Conservation (phyloP, 2,113 vertebrate species). For the Rana temporaria region DNA sequence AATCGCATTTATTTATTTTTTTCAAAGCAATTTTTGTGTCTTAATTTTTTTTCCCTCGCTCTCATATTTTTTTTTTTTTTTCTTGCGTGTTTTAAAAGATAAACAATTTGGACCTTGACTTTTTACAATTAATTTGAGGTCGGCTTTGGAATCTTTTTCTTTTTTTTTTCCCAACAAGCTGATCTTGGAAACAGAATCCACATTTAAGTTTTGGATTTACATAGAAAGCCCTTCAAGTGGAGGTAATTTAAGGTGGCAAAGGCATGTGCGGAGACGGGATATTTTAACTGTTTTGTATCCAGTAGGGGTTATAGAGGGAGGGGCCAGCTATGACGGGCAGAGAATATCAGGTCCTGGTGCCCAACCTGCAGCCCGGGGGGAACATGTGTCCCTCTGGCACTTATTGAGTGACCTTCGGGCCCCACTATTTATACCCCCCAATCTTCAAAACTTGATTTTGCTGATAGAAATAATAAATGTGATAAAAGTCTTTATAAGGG, state of each 20-base stretch:
- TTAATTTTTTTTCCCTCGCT: background rate
- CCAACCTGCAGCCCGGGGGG: too few relatives aligned
- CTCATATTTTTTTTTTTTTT: conserved; percentile 57
- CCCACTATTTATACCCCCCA: too few relatives aligned
- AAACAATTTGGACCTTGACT: conserved; percentile 57
- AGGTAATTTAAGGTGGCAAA: conserved; percentile 71
- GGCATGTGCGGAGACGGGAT: conserved; percentile 65
- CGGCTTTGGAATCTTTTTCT: conserved; percentile 45
- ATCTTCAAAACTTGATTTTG: too few relatives aligned
- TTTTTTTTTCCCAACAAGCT: conserved; percentile 58
- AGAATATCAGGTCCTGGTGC: too few relatives aligned
- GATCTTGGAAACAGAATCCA: conserved; percentile 60
- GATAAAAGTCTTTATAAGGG: too few relatives aligned
- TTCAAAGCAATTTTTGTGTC: conserved; percentile 59
- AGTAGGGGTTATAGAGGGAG: too few relatives aligned
- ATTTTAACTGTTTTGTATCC: conserved; percentile 56
- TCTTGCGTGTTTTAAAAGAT: conserved; percentile 59
- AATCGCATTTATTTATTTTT: conserved; percentile 52
- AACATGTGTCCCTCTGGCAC: too few relatives aligned
- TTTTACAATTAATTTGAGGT: conserved; percentile 59
- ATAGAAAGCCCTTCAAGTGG: conserved; percentile 59
- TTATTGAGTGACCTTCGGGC: too few relatives aligned
- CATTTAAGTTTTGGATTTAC: conserved; percentile 62
- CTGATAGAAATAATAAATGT: too few relatives aligned
- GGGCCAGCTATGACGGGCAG: too few relatives aligned